Evolutionary conservation across 1,140 invertebrate genomes (phyloP).

Genomic region (Alviniconcha marisindica): DNA sequence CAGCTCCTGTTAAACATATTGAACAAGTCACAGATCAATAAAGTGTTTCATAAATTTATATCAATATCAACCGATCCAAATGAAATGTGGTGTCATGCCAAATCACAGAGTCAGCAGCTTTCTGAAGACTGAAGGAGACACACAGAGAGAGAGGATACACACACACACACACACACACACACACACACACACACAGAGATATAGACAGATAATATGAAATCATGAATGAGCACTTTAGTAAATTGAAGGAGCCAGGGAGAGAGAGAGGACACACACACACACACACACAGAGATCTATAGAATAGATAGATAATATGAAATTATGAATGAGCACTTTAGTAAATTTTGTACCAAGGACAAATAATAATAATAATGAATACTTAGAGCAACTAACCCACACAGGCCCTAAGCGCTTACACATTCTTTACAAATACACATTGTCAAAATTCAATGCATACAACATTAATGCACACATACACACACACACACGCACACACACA

Average conservation of each 20-base stretch:
- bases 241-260: no score
- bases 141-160: neutral
- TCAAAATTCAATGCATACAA: neutral
- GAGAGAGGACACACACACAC: neutral
- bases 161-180: neutral
- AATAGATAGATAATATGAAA: neutral
- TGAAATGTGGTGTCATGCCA: no score
- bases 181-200: neutral
- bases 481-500: neutral
- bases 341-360: no score
- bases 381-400: no score
- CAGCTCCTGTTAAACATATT: conserved; percentile 60
- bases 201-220: neutral
- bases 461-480: neutral
- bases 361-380: no score
- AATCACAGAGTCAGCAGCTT: no score
- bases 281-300: neutral
- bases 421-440: neutral
- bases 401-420: no score
- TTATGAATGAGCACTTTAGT: neutral
- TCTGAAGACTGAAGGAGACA: no score
- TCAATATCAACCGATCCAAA: no score
- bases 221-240: neutral
- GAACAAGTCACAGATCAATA: neutral
- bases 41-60: no score